phyloP scores from a whole-genome alignment of 2,888 invertebrate genomes.

The Aromia moschata region DNA sequence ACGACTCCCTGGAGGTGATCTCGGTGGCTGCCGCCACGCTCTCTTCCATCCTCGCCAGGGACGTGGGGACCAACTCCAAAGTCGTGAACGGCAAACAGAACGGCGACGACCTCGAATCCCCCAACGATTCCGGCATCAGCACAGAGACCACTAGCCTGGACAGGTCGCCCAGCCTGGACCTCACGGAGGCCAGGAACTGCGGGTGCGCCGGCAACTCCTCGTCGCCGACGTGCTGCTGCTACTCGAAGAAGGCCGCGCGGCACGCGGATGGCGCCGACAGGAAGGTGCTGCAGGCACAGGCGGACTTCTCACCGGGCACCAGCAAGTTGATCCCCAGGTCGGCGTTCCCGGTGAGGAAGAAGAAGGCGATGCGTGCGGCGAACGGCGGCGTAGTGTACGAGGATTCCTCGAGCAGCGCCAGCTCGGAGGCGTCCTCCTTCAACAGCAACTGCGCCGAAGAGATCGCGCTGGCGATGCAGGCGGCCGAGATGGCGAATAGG shows the following conservation, averaged over 20 bases:
- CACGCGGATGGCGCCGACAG: slow-evolving; percentile 2
- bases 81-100: slow-evolving; percentile 60
- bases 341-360: slow-evolving; percentile 37
- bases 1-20: slow-evolving; percentile 67
- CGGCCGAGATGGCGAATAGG: slow-evolving; percentile 81
- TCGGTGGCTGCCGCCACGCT: slow-evolving; percentile 73
- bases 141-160: slow-evolving; percentile 78
- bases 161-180: slow-evolving; percentile 70
- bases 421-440: slow-evolving; percentile 73
- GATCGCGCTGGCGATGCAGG: slow-evolving; percentile 85
- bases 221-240: slow-evolving; percentile 28
- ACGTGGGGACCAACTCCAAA: slow-evolving; percentile 49
- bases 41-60: slow-evolving; percentile 67
- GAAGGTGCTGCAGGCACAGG: slow-evolving; percentile 11
- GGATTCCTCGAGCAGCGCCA: slow-evolving; percentile 55
- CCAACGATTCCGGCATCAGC: slow-evolving; percentile 75
- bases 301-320: slow-evolving; percentile 46
- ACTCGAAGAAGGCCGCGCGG: slow-evolving; percentile 17
- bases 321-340: slow-evolving; percentile 43
- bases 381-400: slow-evolving; percentile 38
- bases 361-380: slow-evolving; percentile 20
- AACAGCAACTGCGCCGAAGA: slow-evolving; percentile 86
- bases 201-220: slow-evolving; percentile 31
- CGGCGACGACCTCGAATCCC: slow-evolving; percentile 54
- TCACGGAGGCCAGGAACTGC: slow-evolving; percentile 50